Conservation (phyloP, 2,888 invertebrate genomes). For the Laothoe populi region DNA sequence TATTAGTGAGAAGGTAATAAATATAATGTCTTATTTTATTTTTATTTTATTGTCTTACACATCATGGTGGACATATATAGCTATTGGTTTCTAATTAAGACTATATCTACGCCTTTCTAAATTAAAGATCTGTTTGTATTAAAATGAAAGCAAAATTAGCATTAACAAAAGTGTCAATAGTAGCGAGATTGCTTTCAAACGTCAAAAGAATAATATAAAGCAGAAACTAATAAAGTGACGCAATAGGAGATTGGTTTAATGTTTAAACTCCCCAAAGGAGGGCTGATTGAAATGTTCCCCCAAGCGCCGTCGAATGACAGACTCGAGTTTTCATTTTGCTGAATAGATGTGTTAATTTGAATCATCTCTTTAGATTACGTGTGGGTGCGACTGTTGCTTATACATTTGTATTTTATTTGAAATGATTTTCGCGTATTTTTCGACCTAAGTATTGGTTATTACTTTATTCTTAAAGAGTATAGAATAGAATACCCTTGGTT, state of each 20-base stretch:
- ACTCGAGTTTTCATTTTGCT: constrained; percentile 72
- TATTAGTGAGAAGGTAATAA: too few species aligned
- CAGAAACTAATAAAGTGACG: constrained; percentile 80
- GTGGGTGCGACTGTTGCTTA: constrained; percentile 10
- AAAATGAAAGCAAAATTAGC: constrained; percentile 28
- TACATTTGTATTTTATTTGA: not conserved
- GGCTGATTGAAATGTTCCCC: constrained; percentile 79
- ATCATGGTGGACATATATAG: too few species aligned
- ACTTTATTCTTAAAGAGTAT: not conserved
- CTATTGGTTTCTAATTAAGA: not conserved
- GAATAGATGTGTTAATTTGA: constrained; percentile 82
- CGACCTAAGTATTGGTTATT: not conserved
- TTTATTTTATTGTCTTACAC: too few species aligned
- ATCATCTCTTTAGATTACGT: constrained; percentile 57
- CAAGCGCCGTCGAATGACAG: constrained; percentile 69
- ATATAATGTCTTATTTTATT: too few species aligned
- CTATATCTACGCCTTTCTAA: not conserved
- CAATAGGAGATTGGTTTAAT: constrained; percentile 81
- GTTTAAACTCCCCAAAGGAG: constrained; percentile 74
- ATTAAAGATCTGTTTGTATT: constrained; percentile 2
- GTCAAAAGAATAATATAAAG: constrained; percentile 80
- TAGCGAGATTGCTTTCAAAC: constrained; percentile 69
- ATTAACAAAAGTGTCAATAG: constrained; percentile 53
- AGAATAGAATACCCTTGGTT: too few species aligned
- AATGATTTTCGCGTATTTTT: not conserved